Evolutionary conservation across 35 echinoderm and acorn worm species (phyloP).

Genomic region (Apostichopus californicus): DNA sequence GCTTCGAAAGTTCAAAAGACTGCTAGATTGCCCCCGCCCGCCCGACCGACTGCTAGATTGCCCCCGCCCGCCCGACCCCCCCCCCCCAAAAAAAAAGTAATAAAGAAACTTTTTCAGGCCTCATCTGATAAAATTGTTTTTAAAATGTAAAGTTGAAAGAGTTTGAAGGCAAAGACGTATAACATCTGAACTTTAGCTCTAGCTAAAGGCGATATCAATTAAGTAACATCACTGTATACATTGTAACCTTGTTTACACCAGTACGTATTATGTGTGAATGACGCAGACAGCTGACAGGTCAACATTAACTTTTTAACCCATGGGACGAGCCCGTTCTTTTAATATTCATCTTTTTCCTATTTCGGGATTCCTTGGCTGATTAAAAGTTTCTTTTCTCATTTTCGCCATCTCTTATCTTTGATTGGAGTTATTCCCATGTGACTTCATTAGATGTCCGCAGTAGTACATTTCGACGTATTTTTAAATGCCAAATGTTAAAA

Average conservation of each 20-base stretch:
- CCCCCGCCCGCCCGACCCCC: no score
- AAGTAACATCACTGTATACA: not conserved
- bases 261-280: not conserved
- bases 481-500: no score
- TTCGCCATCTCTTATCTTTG: not conserved
- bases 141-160: not conserved
- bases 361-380: not conserved
- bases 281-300: constrained; percentile 24
- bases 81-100: not conserved
- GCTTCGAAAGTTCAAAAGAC: not conserved
- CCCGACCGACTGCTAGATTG: not conserved
- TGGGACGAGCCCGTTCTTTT: not conserved
- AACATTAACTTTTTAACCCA: not conserved
- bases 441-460: not conserved
- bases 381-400: constrained; percentile 7
- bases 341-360: constrained; percentile 19
- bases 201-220: not conserved
- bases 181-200: not conserved
- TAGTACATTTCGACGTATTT: not conserved
- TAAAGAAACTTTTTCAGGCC: not conserved
- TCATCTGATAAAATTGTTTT: constrained; percentile 1
- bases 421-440: not conserved
- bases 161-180: not conserved
- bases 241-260: not conserved
- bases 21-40: not conserved